Evolutionary conservation across 1,140 invertebrate genomes (phyloP), one percentile per base, ranked within the genome.

Genomic region (Hermetia illucens): DNA sequence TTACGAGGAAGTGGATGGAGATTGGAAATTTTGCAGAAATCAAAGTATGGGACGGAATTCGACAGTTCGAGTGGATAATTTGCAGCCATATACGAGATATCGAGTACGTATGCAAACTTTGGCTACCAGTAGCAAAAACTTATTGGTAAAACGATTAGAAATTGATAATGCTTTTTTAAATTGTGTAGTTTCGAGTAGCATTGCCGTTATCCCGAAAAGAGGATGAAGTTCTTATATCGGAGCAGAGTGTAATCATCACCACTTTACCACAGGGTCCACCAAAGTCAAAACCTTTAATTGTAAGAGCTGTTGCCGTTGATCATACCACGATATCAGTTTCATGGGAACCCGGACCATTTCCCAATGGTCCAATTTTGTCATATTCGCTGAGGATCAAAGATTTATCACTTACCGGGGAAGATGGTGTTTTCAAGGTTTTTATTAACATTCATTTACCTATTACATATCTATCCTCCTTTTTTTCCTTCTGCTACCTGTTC

Each of bases 41-140:
- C 72, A 75, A 43, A 72, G 30, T 18, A 33, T 39, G 17, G 38
- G 20, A n/a, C n/a, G 77, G 29, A 73, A 76, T 42, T 73, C 71
- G 8, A 72, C 79, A n/a, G 67, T 71, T 44, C 61, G 71, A 10
- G 71, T 92, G 0, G 70, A 82, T 32, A 73, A 79, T 44, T 67
- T 93, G 5, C 74, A 81, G 34, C 87, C 89, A 0, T 93, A 87
- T 52, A 86, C 86, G 0, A 88, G 84, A 53, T 93, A 92, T 53
- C 71, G 77, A 65, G 87, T 91, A 67, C 64, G 65, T 53, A 24
- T 18, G 21, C 42, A 17, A 17, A 35, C 21, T 39, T 34, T 39
- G 40, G 25, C 16, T 15, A 32, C 5, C 13, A 4, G n/a, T 13
- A 4, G 12, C n/a, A 5, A 19, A 18, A 29, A 36, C 33, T 31